phyloP scores from a whole-genome alignment of 2,888 invertebrate genomes.

The Napeogenes sylphis region DNA sequence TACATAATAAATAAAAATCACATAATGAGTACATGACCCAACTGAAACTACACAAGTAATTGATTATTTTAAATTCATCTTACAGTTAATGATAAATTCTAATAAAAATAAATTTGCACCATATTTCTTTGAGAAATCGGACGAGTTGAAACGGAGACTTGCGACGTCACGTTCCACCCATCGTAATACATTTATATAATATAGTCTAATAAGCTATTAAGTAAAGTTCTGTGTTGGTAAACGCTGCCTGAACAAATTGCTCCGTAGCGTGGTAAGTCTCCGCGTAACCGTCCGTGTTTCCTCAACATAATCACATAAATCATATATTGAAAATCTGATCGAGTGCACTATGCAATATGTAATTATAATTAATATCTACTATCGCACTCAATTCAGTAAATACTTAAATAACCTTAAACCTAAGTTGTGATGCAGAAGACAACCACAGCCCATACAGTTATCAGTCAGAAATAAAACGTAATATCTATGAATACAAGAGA shows the following conservation, averaged over 20 bases:
- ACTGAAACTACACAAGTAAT: constrained; percentile 16
- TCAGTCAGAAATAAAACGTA: constrained; percentile 28
- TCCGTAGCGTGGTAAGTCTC: not conserved
- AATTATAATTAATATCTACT: not conserved
- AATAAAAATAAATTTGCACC: constrained; percentile 28
- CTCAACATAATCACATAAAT: constrained; percentile 3
- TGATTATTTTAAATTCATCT: constrained; percentile 7
- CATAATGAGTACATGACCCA: constrained; percentile 10
- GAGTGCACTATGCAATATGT: not conserved
- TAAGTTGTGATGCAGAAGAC: constrained; percentile 59
- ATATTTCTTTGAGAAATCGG: constrained; percentile 21
- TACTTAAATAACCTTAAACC: constrained; percentile 11
- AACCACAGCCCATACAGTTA: constrained; percentile 53
- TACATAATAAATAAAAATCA: constrained; percentile 18
- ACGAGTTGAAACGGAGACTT: constrained; percentile 11
- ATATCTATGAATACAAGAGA: constrained; percentile 21
- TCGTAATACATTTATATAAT: not conserved
- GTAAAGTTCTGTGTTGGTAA: too few species aligned
- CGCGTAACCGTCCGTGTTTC: not conserved
- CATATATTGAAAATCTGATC: constrained; percentile 7
- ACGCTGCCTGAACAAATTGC: too few species aligned
- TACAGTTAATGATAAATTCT: constrained; percentile 4
- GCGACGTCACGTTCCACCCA: not conserved
- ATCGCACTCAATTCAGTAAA: constrained; percentile 4
- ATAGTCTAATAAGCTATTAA: too few species aligned